These are phyloP conservation scores for Anolis apletophallus DNA, from an alignment of 2,797 vertebrate genomes.

Conservation along the genomic window DNA sequence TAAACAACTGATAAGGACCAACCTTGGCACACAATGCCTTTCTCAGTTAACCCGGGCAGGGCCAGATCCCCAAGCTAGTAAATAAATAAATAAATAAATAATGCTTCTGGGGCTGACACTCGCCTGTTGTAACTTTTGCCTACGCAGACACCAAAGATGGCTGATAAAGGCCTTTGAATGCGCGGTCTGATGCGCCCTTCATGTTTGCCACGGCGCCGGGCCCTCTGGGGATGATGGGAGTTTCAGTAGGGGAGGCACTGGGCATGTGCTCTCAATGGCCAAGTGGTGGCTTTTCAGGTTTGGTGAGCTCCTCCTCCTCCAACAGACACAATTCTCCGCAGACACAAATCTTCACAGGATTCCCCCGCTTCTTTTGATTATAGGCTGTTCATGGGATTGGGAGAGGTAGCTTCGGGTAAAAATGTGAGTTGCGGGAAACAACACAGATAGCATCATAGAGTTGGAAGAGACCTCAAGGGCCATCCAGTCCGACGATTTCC, in stretches of 20 bases:
- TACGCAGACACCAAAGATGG: neutral
- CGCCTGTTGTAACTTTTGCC: neutral
- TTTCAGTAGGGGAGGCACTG: constrained; percentile 17
- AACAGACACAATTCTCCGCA: too few relatives aligned
- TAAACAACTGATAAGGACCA: too few relatives aligned
- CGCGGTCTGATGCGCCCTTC: neutral
- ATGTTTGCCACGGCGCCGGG: neutral
- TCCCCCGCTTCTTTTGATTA: neutral
- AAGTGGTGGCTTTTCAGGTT: neutral
- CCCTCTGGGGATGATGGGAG: neutral
- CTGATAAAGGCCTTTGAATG: neutral
- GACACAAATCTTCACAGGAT: neutral
- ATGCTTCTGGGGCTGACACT: too few relatives aligned
- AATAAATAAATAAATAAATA: too few relatives aligned
- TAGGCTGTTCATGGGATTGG: constrained; percentile 16
- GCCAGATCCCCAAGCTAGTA: too few relatives aligned
- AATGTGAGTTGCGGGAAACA: neutral
- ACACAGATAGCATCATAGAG: too few relatives aligned
- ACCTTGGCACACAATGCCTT: too few relatives aligned
- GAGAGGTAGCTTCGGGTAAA: constrained; percentile 16
- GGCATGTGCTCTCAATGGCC: neutral
- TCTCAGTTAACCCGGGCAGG: too few relatives aligned
- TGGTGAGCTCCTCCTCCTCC: neutral
- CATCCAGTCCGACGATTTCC: too few relatives aligned
- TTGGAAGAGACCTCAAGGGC: too few relatives aligned